phyloP scores from a whole-genome alignment of 2,113 vertebrate genomes.

The Urocynchramus pylzowi region DNA sequence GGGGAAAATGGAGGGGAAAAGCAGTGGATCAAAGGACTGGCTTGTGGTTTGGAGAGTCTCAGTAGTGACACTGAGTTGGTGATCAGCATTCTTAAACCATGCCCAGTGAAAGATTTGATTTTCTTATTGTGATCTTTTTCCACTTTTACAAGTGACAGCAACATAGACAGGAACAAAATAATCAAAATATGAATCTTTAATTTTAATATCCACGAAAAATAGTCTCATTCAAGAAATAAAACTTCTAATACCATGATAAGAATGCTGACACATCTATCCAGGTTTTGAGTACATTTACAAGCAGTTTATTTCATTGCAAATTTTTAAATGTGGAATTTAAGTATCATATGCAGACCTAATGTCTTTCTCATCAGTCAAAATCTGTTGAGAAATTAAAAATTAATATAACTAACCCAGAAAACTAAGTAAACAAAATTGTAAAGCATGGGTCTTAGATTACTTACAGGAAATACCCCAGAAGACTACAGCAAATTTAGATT shows the following conservation, averaged over 20 bases:
- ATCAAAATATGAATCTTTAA: background rate
- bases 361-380: background rate
- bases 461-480: background rate
- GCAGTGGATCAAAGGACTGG: background rate
- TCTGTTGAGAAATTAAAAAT: background rate
- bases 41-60: background rate
- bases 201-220: conserved; percentile 4
- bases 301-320: background rate
- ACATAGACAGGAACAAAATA: background rate
- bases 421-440: background rate
- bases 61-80: background rate
- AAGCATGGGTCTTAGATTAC: background rate
- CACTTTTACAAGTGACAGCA: background rate
- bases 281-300: background rate
- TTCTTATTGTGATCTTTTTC: background rate
- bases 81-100: background rate
- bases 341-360: background rate
- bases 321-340: background rate
- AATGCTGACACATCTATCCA: background rate
- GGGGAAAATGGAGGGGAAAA: background rate
- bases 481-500: background rate
- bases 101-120: background rate
- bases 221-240: background rate
- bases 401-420: background rate
- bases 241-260: background rate